Evolutionary conservation across 2,888 invertebrate species (phyloP), one percentile per base, ranked within the genome.

Genomic region (Apodemia zela): DNA sequence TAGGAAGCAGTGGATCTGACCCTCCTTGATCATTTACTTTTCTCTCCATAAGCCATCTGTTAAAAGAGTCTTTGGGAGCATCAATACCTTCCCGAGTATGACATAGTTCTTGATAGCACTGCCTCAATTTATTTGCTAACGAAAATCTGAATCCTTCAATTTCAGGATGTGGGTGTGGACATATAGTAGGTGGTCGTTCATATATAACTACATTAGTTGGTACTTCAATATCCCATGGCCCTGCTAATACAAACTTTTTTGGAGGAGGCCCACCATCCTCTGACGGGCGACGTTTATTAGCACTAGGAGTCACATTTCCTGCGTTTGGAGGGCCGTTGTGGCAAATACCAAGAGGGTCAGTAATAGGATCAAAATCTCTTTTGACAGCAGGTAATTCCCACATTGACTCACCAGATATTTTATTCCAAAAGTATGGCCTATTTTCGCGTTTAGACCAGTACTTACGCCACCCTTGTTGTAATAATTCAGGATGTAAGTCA

Each of bases 391-490:
- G 98, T 94, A 98, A 94, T 83, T 99, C 98, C 99, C 99, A 99
- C 73, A 98, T 92, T n/a, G 98, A 98, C 88, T 98, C 98, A 63
- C 98, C 98, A 0, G 98, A 98, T 29, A 96, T 88, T 89, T 98
- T 98, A 83, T 99, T 99, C 97, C 98, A 99, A 88, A 97, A 99
- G 84, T 99, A 99, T 2, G 98, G 98, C 35, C 98, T 93, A 80
- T 97, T 98, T 85, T 99, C 98, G 63, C 98, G 92, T 79, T 98
- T 97, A 21, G 98, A 98, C 98, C 98, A 99, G 84, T 97, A 98
- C 76, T 97, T 98, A 67, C 98, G 94, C 99, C 99, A 99, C 6
- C 98, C 99, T 79, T 97, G 97, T 78, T 97, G 96, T 8, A 94
- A 72, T 38, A 92, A 78, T 73, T 92, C 92, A 51, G 92, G 91